A percentile compares a stretch with the other conserved stretches of the same genome.
Evolutionary conservation across 2,113 vertebrate species (phyloP).

Genomic region (Dicrurus megarhynchus): DNA sequence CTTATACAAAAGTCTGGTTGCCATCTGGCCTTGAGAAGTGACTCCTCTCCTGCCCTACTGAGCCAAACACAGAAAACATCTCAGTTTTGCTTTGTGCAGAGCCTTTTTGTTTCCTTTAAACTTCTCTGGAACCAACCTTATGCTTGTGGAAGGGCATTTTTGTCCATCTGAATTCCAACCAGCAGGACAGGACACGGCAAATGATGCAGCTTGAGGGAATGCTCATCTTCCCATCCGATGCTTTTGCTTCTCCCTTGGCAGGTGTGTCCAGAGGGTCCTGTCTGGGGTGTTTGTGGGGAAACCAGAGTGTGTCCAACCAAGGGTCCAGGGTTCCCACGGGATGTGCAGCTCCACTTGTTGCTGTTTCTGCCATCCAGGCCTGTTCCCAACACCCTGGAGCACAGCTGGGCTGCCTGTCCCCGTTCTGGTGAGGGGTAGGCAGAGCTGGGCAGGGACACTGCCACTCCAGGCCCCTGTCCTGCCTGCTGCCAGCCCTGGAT

Average conservation of each 20-base stretch:
- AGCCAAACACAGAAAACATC: neutral
- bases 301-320: neutral
- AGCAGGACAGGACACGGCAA: neutral
- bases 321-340: neutral
- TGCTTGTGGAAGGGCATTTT: neutral
- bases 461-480: neutral
- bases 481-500: neutral
- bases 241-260: neutral
- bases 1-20: neutral
- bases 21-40: neutral
- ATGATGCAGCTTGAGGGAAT: neutral
- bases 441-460: neutral
- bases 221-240: rapidly evolving
- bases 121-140: neutral
- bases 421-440: neutral
- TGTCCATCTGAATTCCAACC: neutral
- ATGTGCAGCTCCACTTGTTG: rapidly evolving
- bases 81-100: neutral
- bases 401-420: neutral
- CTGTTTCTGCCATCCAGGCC: neutral
- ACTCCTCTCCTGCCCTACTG: neutral
- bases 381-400: neutral
- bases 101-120: neutral
- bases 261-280: neutral
- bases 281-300: neutral